A percentile compares a stretch with the other conserved stretches of the same genome.
Evolutionary conservation across 2,113 vertebrate genomes (phyloP).

Genomic region (Hucho hucho): DNA sequence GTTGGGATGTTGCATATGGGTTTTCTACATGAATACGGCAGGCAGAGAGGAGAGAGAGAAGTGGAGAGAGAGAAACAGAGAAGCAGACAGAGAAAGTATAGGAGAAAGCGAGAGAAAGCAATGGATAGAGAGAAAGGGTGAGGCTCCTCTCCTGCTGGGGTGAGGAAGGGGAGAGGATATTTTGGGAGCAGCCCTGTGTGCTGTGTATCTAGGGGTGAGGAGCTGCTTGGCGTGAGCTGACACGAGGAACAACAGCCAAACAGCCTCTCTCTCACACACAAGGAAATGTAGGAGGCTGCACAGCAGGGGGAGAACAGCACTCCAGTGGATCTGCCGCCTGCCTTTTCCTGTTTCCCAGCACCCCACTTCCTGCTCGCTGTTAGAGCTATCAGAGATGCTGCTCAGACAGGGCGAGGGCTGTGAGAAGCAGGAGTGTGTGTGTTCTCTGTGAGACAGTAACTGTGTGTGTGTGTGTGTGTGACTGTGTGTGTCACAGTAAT

Average conservation of each 20-base stretch:
- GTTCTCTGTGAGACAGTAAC: slow-evolving; percentile 7
- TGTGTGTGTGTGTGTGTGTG: neutral
- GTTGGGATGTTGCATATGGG: slow-evolving; percentile 6
- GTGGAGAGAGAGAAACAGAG: too few relatives aligned
- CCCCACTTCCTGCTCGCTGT: slow-evolving; percentile 30
- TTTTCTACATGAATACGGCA: too few relatives aligned
- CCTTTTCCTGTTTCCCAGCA: slow-evolving; percentile 49
- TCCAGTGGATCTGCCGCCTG: slow-evolving; percentile 31
- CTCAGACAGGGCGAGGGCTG: neutral
- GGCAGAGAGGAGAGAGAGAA: neutral
- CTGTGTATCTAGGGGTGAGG: slow-evolving; percentile 1
- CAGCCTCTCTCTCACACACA: slow-evolving; percentile 1
- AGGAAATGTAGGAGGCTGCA: neutral
- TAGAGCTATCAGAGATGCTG: neutral
- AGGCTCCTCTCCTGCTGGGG: neutral
- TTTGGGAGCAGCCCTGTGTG: slow-evolving; percentile 22
- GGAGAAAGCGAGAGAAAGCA: neutral
- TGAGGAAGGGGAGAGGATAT: slow-evolving; percentile 12
- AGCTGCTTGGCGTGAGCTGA: slow-evolving; percentile 14
- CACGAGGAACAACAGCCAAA: slow-evolving; percentile 34
- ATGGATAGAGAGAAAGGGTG: neutral
- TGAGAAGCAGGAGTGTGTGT: neutral
- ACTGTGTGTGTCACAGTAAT: slow-evolving; percentile 7
- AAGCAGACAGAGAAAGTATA: too few relatives aligned
- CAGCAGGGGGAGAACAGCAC: neutral